phyloP scores from a whole-genome alignment of 2,888 invertebrate genomes.

The Osmoderma eremita region DNA sequence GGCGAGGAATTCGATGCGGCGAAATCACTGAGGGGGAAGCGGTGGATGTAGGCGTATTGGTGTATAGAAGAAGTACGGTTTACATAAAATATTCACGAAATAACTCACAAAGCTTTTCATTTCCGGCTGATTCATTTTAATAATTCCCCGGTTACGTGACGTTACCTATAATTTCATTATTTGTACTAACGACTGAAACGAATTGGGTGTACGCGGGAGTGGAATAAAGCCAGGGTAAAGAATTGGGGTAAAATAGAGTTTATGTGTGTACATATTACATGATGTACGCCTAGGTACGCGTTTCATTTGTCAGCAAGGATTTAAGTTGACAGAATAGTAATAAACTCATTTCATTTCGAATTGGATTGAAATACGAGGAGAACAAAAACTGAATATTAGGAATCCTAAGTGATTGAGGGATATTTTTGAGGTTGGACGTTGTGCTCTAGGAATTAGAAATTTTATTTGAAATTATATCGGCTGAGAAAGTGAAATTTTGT shows the following conservation, averaged over 20 bases:
- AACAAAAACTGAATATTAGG: too few relatives aligned
- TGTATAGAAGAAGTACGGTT: constrained; percentile 12
- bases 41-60: neutral
- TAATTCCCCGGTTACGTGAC: constrained; percentile 30
- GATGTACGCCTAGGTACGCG: neutral
- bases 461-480: too few relatives aligned
- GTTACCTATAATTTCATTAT: constrained; percentile 36
- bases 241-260: neutral
- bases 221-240: too few relatives aligned
- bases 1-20: constrained; percentile 14
- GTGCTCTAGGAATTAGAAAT: too few relatives aligned
- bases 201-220: neutral
- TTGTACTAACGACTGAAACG: constrained; percentile 21
- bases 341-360: too few relatives aligned
- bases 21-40: neutral
- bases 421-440: too few relatives aligned
- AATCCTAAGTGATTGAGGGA: too few relatives aligned
- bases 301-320: too few relatives aligned
- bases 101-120: constrained; percentile 43
- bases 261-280: neutral
- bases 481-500: too few relatives aligned
- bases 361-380: too few relatives aligned
- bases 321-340: too few relatives aligned
- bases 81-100: constrained; percentile 41
- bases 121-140: constrained; percentile 40